Evolutionary conservation across 1,140 invertebrate species (phyloP), one percentile per base, ranked within the genome.

Genomic region (Pseudomyrmex pallidus): DNA sequence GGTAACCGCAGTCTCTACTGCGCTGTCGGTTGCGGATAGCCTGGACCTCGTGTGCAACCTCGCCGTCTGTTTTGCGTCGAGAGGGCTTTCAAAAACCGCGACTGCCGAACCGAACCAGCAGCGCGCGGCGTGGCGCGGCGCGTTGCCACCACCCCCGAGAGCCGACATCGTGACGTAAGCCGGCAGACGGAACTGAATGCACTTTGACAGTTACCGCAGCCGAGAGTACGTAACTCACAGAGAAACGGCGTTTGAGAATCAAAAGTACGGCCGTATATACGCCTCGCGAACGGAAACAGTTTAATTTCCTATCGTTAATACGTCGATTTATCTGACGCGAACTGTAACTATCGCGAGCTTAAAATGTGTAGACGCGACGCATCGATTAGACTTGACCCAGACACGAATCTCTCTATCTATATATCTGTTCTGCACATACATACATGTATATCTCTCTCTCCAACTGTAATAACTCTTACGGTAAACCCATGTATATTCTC

Each of bases 1-100:
- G 62, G 83, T 90, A 94, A 92, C 92, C 92, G 83, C 92, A 93
- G 90, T 93, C 89, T 93, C 89, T 91, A 91, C 91, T 92, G 89
- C 90, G 88, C 91, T 89, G 86, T 90, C 87, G 91, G 90, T 92
- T 92, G 90, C 87, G 90, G 87, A 92, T 91, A 86, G 89, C 89
- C 82, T 77, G 86, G 66, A 83, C 87, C 85, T 90, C 90, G 87
- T 88, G 88, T 89, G 88, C 89, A 82, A 74, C 89, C 88, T 89
- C 87, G 78, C 76, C 87, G 87, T 90, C 91, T 93, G 88, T 92
- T 93, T 91, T 90, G 88, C 86, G 85, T 85, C 80, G 84, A 89
- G 86, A 87, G 90, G 82, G 90, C 90, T 93, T 93, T 92, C 89
- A 90, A 92, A 93, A 93, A 92, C 92, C 92, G 88, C 91, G 88